These are phyloP conservation scores for Malurus leucopterus DNA, from an alignment of 2,797 vertebrate genomes.

Conservation along the genomic window DNA sequence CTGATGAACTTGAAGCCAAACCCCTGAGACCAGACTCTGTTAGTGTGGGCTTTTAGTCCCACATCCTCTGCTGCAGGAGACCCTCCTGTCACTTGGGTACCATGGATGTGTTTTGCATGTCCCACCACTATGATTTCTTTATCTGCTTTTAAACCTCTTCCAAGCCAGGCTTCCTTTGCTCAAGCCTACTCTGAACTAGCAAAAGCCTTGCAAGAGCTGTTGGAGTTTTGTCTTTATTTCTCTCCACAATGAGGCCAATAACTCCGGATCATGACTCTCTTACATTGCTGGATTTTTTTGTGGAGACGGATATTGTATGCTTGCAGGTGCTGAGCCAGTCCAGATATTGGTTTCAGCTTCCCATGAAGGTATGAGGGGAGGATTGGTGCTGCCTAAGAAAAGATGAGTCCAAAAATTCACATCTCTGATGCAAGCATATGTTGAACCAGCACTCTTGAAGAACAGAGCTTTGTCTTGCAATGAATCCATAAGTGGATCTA, in stretches of 20 bases:
- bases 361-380: rapidly evolving
- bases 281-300: background rate
- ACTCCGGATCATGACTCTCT: background rate
- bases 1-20: background rate
- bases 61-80: background rate
- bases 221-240: background rate
- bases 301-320: background rate
- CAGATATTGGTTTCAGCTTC: background rate
- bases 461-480: background rate
- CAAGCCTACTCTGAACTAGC: background rate
- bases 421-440: background rate
- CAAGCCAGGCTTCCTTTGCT: background rate
- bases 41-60: background rate
- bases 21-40: background rate
- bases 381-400: background rate
- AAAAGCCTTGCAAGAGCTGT: background rate
- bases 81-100: background rate
- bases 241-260: background rate
- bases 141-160: background rate
- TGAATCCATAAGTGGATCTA: background rate
- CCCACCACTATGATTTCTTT: background rate
- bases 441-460: background rate
- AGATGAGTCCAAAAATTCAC: background rate
- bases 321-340: background rate
- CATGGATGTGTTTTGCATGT: background rate